Base-by-base conservation (phyloP, 2,113 vertebrate genomes). In the Lasiurus borealis region DNA sequence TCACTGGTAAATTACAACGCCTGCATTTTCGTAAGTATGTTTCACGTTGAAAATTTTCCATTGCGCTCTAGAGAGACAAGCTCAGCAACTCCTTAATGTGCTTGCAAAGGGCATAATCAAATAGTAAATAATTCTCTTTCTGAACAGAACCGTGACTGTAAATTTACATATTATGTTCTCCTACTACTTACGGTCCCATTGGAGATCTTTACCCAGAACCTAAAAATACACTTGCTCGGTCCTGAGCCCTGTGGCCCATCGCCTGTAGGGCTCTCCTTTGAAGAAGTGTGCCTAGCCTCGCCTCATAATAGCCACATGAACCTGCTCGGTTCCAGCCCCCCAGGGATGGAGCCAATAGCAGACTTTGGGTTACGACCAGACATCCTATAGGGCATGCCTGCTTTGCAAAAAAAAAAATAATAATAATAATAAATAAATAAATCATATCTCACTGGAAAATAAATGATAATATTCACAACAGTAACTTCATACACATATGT, bases 31-130 rank as follows among this genome's bases (percentile, higher is more conserved):
- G 8, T 21, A 72, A 96, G 71, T 71, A 72, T 69, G 44, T 69
- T 91, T 96, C 64, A 86, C 29, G 25, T 94, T 95, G 44, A 72
- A 48, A 82, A 87, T 4, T 92, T 97, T 93, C 88, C 72, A 91
- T 88, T 91, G 95, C 52, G 85, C 50, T 54, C 69, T 46, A 84
- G 36, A 68, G 9, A 95, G 40, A 5, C 31, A 75, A 81, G 68
- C 76, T 69, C 44, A 27, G 93, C 36, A 90, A 46, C 72, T 87
- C 77, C 62, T 95, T 82, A 73, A 72, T 90, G 78, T 77, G 68
- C 78, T 57, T 88, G 50, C 75, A 75, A 85, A 88, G 44, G n/a
- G 16, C 19, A 40, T 78, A 82, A 88, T 94, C 73, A 78, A 92
- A 88, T 75, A 62, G 81, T 29, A 81, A 50, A 50, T 64, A 71